Evolutionary conservation across 2,797 vertebrate species (phyloP), one percentile per base, ranked within the genome.

Genomic region (Chelon labrosus): DNA sequence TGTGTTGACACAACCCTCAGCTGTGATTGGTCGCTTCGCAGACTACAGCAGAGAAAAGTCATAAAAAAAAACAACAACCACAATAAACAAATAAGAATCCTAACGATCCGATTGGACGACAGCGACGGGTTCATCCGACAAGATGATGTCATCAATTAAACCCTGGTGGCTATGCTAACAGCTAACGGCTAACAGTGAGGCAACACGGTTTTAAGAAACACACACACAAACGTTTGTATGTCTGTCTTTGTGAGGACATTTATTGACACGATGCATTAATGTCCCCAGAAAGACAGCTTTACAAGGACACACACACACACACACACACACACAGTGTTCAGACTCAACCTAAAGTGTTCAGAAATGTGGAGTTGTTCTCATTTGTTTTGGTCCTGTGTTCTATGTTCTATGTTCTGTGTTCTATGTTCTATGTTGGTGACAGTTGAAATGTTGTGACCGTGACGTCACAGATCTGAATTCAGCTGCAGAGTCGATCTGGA

Each of bases 71-170:
- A 67, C 17, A 73, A 13, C 41, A 17, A 44, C 31, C 31, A 63
- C 19, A 68, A 71, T 17, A 66, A 66, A 88, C 50, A 83, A 76
- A 83, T 5, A 35, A 80, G 14, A 72, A 22, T 83, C 19, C 52
- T 60, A 60, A 3, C 8, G 31, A 77, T 85, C 65, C 51, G 50
- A 85, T 72, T 81, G 77, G 70, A 80, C 41, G 7, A 73, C 25
- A 3, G 55, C 12, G 6, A 17, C 38, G 0, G 70, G 82, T 64
- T 88, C 81, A 19, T 92, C 91, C 81, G 82, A 91, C 89, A 39
- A 22, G 1, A 1, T 70, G 82, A 84, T 8, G 83, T 88, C 90
- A 87, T 90, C 91, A 92, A 73, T 50, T 82, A 46, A 88, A 87
- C 85, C 22, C 27, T 44, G 13, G 20, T 2, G 22, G 72, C 80